A percentile compares a stretch with the other conserved stretches of the same genome.
phyloP scores from a whole-genome alignment of 1,140 invertebrate species.

The Bombus ignitus region DNA sequence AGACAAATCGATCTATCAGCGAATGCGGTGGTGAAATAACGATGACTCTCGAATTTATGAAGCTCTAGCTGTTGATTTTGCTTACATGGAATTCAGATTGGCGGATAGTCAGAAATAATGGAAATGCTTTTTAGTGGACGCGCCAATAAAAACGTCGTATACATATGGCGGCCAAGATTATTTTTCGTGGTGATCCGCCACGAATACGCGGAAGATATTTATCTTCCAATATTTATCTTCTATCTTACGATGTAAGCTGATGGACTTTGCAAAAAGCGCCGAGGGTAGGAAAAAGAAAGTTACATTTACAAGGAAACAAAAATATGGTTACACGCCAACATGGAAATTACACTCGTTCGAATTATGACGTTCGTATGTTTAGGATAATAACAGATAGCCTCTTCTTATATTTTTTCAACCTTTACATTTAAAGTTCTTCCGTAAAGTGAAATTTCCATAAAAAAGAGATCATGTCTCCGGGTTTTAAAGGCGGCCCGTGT shows the following conservation, averaged over 20 bases:
- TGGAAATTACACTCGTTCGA: neutral
- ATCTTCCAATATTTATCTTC: neutral
- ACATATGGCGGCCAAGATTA: neutral
- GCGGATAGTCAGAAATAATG: neutral
- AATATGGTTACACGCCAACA: neutral
- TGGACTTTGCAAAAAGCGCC: too few species aligned
- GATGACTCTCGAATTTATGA: neutral
- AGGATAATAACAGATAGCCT: neutral
- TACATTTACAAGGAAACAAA: neutral
- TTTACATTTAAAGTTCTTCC: constrained; percentile 10
- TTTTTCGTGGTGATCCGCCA: neutral
- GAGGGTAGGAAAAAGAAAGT: neutral
- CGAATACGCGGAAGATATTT: too few species aligned
- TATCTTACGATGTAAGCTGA: neutral
- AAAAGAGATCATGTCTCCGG: neutral
- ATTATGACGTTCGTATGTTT: neutral
- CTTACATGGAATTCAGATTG: neutral
- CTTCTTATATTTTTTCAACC: constrained; percentile 8
- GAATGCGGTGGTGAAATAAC: neutral
- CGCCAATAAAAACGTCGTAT: too few species aligned
- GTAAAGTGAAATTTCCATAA: constrained; percentile 11
- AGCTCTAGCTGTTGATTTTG: neutral
- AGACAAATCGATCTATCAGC: neutral
- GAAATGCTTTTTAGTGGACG: neutral
- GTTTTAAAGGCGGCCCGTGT: neutral